phyloP scores from a whole-genome alignment of 2,888 invertebrate species.

The Dioctria linearis region DNA sequence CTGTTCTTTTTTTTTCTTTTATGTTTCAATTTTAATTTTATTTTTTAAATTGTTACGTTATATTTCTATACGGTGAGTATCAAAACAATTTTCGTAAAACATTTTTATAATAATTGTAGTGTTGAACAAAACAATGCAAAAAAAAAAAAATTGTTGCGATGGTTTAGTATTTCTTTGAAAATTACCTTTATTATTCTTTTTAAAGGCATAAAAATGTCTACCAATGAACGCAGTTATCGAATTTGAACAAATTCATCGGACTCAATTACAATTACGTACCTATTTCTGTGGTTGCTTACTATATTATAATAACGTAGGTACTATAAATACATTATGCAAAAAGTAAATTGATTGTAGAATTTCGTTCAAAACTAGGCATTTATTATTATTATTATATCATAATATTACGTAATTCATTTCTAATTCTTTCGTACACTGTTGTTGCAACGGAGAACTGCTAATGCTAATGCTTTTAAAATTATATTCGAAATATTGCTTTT shows the following conservation, averaged over 20 bases:
- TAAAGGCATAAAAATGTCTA: conserved; percentile 53
- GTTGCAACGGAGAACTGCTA: conserved; percentile 41
- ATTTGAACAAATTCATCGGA: conserved; percentile 47
- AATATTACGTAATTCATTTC: conserved; percentile 15
- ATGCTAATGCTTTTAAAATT: conserved; percentile 46
- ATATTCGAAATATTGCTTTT: conserved; percentile 22
- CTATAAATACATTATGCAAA: background rate
- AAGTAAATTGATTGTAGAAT: conserved; percentile 49
- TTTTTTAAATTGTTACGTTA: conserved; percentile 51
- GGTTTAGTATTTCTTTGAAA: conserved; percentile 54
- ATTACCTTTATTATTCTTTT: conserved; percentile 43
- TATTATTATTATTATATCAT: too few relatives aligned
- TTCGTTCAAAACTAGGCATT: conserved; percentile 30
- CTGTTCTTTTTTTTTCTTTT: conserved; percentile 48
- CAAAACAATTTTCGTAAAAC: conserved; percentile 57
- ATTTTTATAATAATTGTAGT: conserved; percentile 55
- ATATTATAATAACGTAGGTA: conserved; percentile 51
- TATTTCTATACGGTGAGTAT: conserved; percentile 58
- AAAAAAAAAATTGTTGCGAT: conserved; percentile 53
- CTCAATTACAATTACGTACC: conserved; percentile 2
- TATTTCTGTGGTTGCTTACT: conserved; percentile 53
- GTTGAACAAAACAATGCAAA: conserved; percentile 26
- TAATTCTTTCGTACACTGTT: conserved; percentile 25
- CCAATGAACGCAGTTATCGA: conserved; percentile 47
- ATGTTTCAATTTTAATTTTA: background rate